A percentile compares a stretch with the other conserved stretches of the same genome.
phyloP scores from a whole-genome alignment of 2,888 invertebrate species.

The Patella caerulea region DNA sequence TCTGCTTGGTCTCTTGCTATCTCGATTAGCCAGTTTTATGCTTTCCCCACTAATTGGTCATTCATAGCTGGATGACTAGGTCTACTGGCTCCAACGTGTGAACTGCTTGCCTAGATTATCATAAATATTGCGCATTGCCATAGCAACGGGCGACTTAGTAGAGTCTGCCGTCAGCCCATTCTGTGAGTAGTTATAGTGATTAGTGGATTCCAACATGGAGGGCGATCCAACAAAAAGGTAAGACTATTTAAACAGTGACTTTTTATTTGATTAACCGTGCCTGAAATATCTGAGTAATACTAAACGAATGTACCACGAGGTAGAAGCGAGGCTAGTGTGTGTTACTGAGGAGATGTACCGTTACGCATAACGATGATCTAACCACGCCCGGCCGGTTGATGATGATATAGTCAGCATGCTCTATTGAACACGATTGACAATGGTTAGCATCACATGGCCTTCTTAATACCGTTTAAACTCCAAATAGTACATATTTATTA shows the following conservation, averaged over 20 bases:
- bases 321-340: no score
- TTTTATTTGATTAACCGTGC: no score
- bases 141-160: constrained; percentile 24
- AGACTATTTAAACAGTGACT: background rate
- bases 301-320: no score
- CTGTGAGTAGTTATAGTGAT: constrained; percentile 2
- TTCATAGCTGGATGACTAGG: background rate
- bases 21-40: background rate
- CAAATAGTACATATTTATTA: no score
- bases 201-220: constrained; percentile 17
- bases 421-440: no score
- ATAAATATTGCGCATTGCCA: constrained; percentile 31
- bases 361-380: no score
- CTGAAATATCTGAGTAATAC: no score
- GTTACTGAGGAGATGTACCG: no score
- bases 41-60: background rate
- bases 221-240: constrained; percentile 14
- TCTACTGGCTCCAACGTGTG: constrained; percentile 16
- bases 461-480: no score
- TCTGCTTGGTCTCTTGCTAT: background rate
- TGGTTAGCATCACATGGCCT: no score
- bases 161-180: background rate
- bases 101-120: constrained; percentile 26
- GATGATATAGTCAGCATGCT: no score
- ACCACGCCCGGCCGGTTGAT: no score